phyloP scores from a whole-genome alignment of 2,888 invertebrate genomes.

The Clusia tigrina region DNA sequence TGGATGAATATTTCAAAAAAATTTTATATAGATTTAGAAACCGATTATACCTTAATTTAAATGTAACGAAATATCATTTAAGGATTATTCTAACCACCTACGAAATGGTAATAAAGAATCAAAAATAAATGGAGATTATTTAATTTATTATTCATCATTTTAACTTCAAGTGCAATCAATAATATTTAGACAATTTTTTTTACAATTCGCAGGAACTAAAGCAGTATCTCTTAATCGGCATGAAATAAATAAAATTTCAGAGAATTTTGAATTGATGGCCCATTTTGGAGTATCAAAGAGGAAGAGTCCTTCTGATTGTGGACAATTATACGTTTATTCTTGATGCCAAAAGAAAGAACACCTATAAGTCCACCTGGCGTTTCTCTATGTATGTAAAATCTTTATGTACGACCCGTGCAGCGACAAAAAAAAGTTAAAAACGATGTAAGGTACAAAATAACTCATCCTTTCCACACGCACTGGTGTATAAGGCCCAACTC shows the following conservation, averaged over 20 bases:
- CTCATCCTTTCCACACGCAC: constrained; percentile 43
- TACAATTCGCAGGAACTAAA: not conserved
- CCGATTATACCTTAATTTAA: too few relatives aligned
- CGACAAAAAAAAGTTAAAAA: constrained; percentile 39
- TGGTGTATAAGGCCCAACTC: too few relatives aligned
- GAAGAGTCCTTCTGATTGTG: constrained; percentile 35
- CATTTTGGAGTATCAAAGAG: constrained; percentile 39
- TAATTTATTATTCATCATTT: constrained; percentile 17
- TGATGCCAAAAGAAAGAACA: constrained; percentile 34
- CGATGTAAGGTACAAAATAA: constrained; percentile 46
- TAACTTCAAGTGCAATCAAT: not conserved
- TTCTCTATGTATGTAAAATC: constrained; percentile 42
- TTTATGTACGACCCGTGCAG: constrained; percentile 43
- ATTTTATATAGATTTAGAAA: too few relatives aligned
- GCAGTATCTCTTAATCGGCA: constrained; percentile 19
- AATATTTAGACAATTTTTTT: constrained; percentile 4
- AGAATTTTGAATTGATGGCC: constrained; percentile 36
- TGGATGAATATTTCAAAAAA: too few relatives aligned
- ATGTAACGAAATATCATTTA: too few relatives aligned
- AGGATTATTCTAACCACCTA: too few relatives aligned
- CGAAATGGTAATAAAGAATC: too few relatives aligned
- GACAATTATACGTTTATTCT: constrained; percentile 38
- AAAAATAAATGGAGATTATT: not conserved
- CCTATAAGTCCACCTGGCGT: constrained; percentile 41
- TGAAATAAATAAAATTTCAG: constrained; percentile 26